These are phyloP conservation scores for Drosophila acutilabella DNA, from an alignment of 2,888 invertebrate species.

Conservation along the genomic window DNA sequence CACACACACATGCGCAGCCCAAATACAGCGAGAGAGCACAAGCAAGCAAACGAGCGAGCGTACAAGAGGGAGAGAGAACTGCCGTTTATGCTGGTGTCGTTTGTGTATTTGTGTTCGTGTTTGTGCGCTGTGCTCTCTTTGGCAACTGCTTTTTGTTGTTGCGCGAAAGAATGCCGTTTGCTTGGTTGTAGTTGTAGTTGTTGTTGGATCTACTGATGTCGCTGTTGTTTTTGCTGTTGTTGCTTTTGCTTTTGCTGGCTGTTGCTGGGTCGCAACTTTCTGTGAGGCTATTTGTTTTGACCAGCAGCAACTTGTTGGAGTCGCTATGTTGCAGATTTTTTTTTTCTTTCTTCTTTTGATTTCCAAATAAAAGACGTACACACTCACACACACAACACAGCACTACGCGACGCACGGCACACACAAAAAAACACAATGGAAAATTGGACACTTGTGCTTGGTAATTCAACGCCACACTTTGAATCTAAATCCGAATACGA, in stretches of 20 bases:
- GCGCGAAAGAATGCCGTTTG: conserved; percentile 83
- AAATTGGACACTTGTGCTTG: conserved; percentile 54
- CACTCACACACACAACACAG: conserved; percentile 26
- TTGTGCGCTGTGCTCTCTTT: conserved; percentile 62
- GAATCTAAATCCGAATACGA: conserved; percentile 34
- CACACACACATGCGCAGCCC: conserved; percentile 15
- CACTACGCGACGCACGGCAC: conserved; percentile 9
- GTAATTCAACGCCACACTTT: conserved; percentile 68
- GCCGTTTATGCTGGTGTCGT: conserved; percentile 28
- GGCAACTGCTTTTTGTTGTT: conserved; percentile 81
- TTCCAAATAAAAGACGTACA: conserved; percentile 27
- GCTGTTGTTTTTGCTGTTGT: not conserved
- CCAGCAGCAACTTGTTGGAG: conserved; percentile 76
- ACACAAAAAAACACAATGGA: conserved; percentile 51
- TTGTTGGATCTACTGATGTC: conserved; percentile 30
- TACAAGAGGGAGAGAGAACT: conserved; percentile 36
- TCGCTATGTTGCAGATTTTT: conserved; percentile 54
- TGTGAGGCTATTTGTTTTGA: conserved; percentile 72
- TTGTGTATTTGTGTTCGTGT: conserved; percentile 38
- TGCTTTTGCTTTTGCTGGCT: conserved; percentile 44
- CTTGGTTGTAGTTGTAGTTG: conserved; percentile 74
- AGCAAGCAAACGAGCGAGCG: conserved; percentile 29
- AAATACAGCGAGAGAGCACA: conserved; percentile 31
- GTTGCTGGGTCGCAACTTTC: conserved; percentile 71
- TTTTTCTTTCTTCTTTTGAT: conserved; percentile 9